Conservation (phyloP, 2,113 vertebrate species). For the Anarhynchus alexandrinus region DNA sequence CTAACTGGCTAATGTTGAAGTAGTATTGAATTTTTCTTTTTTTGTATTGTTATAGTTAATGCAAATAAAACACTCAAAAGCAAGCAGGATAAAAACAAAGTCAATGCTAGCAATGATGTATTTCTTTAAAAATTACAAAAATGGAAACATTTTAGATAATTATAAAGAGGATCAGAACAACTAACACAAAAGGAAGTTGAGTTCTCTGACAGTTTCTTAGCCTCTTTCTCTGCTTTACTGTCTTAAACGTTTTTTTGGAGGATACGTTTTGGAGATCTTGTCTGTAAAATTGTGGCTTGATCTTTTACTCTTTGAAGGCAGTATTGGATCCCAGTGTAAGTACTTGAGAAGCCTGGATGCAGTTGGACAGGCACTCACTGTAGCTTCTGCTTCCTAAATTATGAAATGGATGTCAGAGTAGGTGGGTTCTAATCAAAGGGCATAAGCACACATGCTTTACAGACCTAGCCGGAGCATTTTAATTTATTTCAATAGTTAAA, state of each 20-base stretch:
- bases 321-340: not conserved
- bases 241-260: not conserved
- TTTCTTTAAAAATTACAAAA: not conserved
- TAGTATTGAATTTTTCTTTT: not conserved
- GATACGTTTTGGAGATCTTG: not conserved
- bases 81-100: not conserved
- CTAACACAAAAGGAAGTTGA: not conserved
- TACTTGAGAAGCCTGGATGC: not conserved
- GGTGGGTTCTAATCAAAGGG: not conserved
- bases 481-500: not conserved
- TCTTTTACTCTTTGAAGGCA: not conserved
- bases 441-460: not conserved
- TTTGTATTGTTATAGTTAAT: not conserved
- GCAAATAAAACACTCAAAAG: not conserved
- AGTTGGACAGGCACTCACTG: not conserved
- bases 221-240: not conserved
- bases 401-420: not conserved
- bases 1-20: not conserved
- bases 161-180: not conserved
- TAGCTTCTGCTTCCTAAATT: not conserved
- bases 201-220: not conserved
- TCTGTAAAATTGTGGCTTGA: not conserved
- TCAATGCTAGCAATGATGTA: not conserved
- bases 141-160: not conserved
- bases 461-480: not conserved